These are phyloP conservation scores for Tinamus major DNA, from an alignment of 2,797 vertebrate genomes.

Conservation along the genomic window DNA sequence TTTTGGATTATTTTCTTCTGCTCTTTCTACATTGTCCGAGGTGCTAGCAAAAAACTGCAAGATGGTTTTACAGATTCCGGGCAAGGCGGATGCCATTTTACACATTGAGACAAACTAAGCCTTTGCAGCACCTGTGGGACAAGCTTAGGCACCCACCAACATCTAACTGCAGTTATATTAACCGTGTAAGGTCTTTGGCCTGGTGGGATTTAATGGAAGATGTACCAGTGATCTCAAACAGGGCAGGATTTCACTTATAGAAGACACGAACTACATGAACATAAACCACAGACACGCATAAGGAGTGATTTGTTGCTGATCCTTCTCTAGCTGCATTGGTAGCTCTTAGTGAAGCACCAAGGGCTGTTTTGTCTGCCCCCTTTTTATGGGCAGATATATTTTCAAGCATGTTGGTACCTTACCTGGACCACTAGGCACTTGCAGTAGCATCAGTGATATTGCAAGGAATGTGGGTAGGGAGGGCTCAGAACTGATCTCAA, in stretches of 20 bases:
- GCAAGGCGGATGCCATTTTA: background rate
- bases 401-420: background rate
- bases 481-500: background rate
- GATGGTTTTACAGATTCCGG: background rate
- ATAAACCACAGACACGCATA: background rate
- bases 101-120: background rate
- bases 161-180: background rate
- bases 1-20: background rate
- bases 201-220: background rate
- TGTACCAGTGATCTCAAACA: background rate
- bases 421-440: background rate
- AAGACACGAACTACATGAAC: rapidly evolving
- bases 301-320: background rate
- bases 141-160: background rate
- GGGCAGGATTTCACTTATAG: background rate
- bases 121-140: background rate
- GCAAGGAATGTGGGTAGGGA: background rate
- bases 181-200: background rate
- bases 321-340: background rate
- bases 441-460: background rate
- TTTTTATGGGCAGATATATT: background rate
- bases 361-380: background rate
- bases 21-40: background rate
- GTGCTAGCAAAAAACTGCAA: background rate
- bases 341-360: background rate